A percentile compares a stretch with the other conserved stretches of the same genome.
These are phyloP conservation scores for Idaea dimidiata DNA, from an alignment of 2,888 invertebrate genomes.

Conservation along the genomic window DNA sequence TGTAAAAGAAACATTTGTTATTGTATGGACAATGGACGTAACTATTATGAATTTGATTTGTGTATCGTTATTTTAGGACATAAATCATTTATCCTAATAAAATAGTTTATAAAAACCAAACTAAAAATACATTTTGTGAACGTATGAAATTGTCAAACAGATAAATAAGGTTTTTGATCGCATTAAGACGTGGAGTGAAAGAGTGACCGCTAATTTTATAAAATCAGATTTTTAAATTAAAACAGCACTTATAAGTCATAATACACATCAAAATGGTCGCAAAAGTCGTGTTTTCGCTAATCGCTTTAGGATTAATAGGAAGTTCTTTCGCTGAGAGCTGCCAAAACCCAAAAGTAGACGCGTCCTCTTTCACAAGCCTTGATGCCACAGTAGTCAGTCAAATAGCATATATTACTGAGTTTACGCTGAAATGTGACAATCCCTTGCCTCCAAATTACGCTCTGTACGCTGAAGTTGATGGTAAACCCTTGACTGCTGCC, in stretches of 20 bases:
- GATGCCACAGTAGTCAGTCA: slow-evolving; percentile 95
- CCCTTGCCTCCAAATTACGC: slow-evolving; percentile 83
- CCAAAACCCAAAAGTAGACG: slow-evolving; percentile 84
- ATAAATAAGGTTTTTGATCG: slow-evolving; percentile 15
- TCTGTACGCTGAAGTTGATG: slow-evolving; percentile 94
- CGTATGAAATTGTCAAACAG: background rate
- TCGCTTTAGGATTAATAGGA: slow-evolving; percentile 48
- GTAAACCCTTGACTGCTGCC: slow-evolving; percentile 91
- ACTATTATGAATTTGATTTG: too few species aligned
- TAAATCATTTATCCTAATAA: too few species aligned
- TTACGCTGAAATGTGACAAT: slow-evolving; percentile 90
- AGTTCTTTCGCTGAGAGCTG: slow-evolving; percentile 57
- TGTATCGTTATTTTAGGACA: too few species aligned
- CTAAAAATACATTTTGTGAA: background rate
- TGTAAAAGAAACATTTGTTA: too few species aligned
- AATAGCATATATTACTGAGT: slow-evolving; percentile 95
- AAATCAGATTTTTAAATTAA: slow-evolving; percentile 34
- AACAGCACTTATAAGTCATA: slow-evolving; percentile 40
- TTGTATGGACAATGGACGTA: too few species aligned
- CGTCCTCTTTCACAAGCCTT: slow-evolving; percentile 93
- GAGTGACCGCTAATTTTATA: slow-evolving; percentile 9
- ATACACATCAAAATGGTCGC: slow-evolving; percentile 64
- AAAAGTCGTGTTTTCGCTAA: slow-evolving; percentile 55
- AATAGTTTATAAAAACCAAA: background rate
- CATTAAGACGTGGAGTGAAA: slow-evolving; percentile 26